These are phyloP conservation scores for Tragopan temminckii DNA, from an alignment of 2,797 vertebrate species.

Conservation along the genomic window DNA sequence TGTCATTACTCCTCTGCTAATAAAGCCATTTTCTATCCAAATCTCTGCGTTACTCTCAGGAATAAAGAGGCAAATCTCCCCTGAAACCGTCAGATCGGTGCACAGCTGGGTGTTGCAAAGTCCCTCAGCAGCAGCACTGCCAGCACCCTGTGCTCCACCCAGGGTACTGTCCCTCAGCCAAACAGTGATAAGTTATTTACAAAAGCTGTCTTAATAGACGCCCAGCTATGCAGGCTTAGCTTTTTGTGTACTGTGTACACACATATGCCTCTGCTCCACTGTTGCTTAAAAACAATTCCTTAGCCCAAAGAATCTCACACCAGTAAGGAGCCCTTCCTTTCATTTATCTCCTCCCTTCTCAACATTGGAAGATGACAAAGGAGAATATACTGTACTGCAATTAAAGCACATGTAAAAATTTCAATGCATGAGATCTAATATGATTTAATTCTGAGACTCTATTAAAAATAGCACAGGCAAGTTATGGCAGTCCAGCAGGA, in stretches of 20 bases:
- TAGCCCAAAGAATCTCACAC: background rate
- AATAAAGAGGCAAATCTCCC: background rate
- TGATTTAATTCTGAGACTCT: background rate
- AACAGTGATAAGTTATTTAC: background rate
- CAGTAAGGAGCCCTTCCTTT: background rate
- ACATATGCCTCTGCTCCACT: background rate
- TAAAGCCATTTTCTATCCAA: background rate
- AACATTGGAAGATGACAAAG: background rate
- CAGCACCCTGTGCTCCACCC: background rate
- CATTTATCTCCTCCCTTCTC: background rate
- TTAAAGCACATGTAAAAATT: background rate
- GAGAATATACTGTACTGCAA: background rate
- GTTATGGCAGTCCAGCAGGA: background rate
- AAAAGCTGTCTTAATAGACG: background rate
- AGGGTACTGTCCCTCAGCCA: background rate
- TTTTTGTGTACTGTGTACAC: background rate
- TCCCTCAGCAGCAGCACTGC: background rate
- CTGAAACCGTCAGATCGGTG: background rate
- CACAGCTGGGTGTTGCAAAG: fast-evolving
- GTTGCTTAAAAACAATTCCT: background rate
- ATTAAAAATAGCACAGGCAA: background rate
- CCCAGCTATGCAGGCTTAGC: fast-evolving
- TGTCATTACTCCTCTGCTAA: background rate
- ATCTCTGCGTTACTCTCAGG: background rate
- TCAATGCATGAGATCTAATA: background rate